Base-by-base conservation (phyloP, 2,113 vertebrate genomes). In the Nerophis ophidion region DNA sequence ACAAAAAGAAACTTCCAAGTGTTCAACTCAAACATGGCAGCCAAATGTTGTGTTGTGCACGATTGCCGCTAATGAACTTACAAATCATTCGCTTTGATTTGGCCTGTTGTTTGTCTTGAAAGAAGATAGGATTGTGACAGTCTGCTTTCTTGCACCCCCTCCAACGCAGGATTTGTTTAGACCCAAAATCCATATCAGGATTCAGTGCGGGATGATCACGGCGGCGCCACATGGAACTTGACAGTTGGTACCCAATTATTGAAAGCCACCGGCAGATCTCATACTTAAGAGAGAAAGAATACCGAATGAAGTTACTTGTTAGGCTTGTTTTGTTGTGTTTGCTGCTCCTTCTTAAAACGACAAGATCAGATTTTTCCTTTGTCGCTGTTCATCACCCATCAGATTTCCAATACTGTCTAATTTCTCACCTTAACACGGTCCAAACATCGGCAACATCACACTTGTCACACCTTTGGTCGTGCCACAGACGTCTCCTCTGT, bases 361-460 rank as follows among this genome's bases (percentile, higher is more conserved):
- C 40, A 44, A 44, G 40, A 44, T 49, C 48, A n/a, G 17, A 35
- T 65, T 56, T 44, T 16, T 60, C 50, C 54, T 53, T 3, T 34
- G 15, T 38, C 45, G 4, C 48, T 51, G 60, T 72, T 65, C 58
- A 46, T 35, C 59, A 67, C 59, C 55, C 72, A 70, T 54, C 50
- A 9, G 40, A 61, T 68, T 50, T 54, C 45, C 66, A 48, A 47
- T 65, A 3, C 35, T 16, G 58, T 80, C 52, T 76, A 65, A 68
- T 79, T 83, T 78, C 72, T 84, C 81, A 80, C 76, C 77, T 77
- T 70, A 68, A 71, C 65, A 61, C 77, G 68, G 71, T 69, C 71
- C 56, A 63, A 74, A 57, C 80, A 63, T 61, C 64, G 69, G 58
- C 73, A n/a, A 57, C 53, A 17, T 26, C 54, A 50, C 52, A 19